Evolutionary conservation across 2,888 invertebrate species (phyloP), one percentile per base, ranked within the genome.

Genomic region (Troglohyphantes excavatus): DNA sequence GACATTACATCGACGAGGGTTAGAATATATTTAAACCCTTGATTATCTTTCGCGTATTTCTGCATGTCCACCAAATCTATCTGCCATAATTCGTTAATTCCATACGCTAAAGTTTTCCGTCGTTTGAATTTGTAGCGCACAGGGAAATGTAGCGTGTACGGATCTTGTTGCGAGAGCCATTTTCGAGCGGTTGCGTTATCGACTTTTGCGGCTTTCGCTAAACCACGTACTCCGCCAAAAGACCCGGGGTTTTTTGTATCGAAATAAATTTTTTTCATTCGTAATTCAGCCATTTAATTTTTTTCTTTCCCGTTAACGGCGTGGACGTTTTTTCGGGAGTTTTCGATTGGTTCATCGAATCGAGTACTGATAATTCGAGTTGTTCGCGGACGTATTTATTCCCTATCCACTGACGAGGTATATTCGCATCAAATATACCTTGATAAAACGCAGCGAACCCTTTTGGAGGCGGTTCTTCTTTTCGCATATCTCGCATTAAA

Each of bases 1-100:
- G 79, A 79, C 39, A 65, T 46, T 13, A 75, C 84, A 33, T 84
- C 84, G 5, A 75, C 75, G 6, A 63, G 29, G 2, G 75, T 67
- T 27, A 84, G 17, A 0, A 84, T n/a, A 75, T 76, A 76, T 33
- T 26, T 6, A 33, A 33, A 26, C 1, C 85, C 68, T n/a, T 19
- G 43, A 2, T 75, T 75, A 7, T 39, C n/a, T 11, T 13, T 23
- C 0, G 59, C 53, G n/a, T 68, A 19, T 39, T 76, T 85, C 9
- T 59, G 26, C 19, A 78, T 21, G 61, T 76, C 85, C 0, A 61
- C 59, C 13, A 85, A 46, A 61, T 70, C 76, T 6, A 17, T 17
- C 19, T 85, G 85, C 68, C 63, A 26, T 6, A 85, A n/a, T 21
- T 84, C 65, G 7, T 63, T 53, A 2, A 73, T 9, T 0, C 68